These are phyloP conservation scores for Malacoctenus gilli DNA, from an alignment of 2,797 vertebrate genomes.

Conservation along the genomic window DNA sequence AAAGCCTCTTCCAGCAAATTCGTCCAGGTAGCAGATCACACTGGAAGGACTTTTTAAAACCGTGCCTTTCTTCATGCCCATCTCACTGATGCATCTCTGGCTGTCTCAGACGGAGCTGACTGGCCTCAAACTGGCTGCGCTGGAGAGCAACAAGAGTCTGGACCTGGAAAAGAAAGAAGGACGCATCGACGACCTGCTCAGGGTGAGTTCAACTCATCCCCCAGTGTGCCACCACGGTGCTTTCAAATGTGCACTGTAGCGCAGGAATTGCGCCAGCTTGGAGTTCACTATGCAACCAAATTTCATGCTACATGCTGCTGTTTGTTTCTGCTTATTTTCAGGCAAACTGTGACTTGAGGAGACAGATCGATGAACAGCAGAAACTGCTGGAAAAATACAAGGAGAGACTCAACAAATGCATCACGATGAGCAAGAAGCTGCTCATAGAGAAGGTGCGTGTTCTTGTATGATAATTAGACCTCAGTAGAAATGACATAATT, in stretches of 20 bases:
- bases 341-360: slow-evolving; percentile 98
- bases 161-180: slow-evolving; percentile 99
- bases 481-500: too few species aligned
- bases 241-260: too few species aligned
- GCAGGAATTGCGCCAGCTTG: too few species aligned
- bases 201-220: slow-evolving; percentile 93
- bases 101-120: slow-evolving; percentile 93
- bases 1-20: slow-evolving; percentile 94
- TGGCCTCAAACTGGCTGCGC: slow-evolving; percentile 94
- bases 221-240: too few species aligned
- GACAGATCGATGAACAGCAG: slow-evolving; percentile 98
- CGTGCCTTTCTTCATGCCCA: slow-evolving; percentile 5
- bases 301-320: neutral
- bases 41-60: neutral
- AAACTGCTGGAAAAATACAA: slow-evolving; percentile 98
- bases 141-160: slow-evolving; percentile 99
- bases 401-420: slow-evolving; percentile 98
- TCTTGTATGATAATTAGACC: neutral
- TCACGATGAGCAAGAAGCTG: slow-evolving; percentile 99
- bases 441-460: slow-evolving; percentile 93
- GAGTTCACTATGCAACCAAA: too few species aligned
- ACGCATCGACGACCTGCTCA: slow-evolving; percentile 98
- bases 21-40: slow-evolving; percentile 86
- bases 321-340: slow-evolving; percentile 52
- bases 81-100: slow-evolving; percentile 8